Evolutionary conservation across 1,140 invertebrate species (phyloP), one percentile per base, ranked within the genome.

Genomic region (Zaprionus davidi): DNA sequence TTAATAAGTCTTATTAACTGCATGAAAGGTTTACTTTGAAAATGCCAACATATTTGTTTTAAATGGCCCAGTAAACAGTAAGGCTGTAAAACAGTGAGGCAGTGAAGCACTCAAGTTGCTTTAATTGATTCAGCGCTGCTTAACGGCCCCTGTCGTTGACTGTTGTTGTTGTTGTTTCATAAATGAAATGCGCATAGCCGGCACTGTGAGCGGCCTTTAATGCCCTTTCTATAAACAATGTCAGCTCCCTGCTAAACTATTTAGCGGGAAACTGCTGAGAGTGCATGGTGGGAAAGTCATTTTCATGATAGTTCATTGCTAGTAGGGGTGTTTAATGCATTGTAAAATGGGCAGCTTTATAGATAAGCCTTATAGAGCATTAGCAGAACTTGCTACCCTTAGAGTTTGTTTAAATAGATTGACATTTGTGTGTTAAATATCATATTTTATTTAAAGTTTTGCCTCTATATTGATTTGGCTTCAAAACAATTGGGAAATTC

Each of bases 51-150:
- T 64, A 51, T 75, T 71, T 71, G 55, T 56, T 75, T 60, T 77
- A 83, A 84, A 76, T 85, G 82, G 78, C 71, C 78, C 70, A 81
- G 82, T 84, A 84, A 84, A 81, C 75, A 85, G 82, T 68, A 71
- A 51, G 17, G n/a, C 41, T n/a, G 41, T 34, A 34, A 34, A 34
- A 5, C 46, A 22, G 17, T 22, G 9, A 11, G 46, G 20, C 65
- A 75, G 75, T 82, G 56, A 69, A 57, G 38, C 73, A 28, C 5
- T 28, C 13, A 38, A 81, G 82, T 84, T 78, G 65, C 75, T 85
- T 81, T 85, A 84, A 85, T 85, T 84, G 71, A 85, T 85, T 85
- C 78, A 51, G 69, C 73, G 71, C 67, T 62, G 72, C 34, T 59
- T 58, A 58, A 71, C 62, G 53, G 51, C 15, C 17, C 20, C 26